phyloP scores from a whole-genome alignment of 1,140 invertebrate species.

The Dufourea novaeangliae region DNA sequence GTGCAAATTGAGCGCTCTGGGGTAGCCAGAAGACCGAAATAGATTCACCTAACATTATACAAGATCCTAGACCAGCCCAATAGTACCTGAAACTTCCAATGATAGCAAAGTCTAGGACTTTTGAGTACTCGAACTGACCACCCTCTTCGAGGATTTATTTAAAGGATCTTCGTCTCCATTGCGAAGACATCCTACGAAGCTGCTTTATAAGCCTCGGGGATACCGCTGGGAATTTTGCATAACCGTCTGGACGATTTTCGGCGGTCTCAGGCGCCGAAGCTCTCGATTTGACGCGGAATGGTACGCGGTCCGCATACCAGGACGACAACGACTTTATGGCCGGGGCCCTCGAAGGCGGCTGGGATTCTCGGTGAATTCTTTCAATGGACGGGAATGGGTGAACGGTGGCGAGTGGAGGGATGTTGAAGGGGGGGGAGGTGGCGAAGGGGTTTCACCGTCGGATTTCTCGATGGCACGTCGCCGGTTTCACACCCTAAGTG shows the following conservation, averaged over 20 bases:
- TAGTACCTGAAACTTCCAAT: too few species aligned
- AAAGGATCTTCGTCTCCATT: too few species aligned
- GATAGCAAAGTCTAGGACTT: too few species aligned
- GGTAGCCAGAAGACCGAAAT: too few species aligned
- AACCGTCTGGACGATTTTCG: neutral
- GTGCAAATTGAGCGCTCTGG: too few species aligned
- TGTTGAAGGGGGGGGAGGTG: neutral
- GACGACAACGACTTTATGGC: conserved; percentile 71
- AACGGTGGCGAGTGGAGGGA: neutral
- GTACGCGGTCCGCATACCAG: conserved; percentile 57
- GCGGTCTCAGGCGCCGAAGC: neutral
- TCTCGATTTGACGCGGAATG: conserved; percentile 23
- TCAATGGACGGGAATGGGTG: conserved; percentile 25
- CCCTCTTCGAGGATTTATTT: too few species aligned
- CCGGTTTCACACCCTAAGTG: conserved; percentile 80
- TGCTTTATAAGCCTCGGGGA: too few species aligned
- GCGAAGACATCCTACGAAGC: too few species aligned
- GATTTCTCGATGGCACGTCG: conserved; percentile 73
- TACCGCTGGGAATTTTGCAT: too few species aligned
- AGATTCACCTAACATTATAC: too few species aligned
- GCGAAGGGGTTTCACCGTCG: conserved; percentile 29
- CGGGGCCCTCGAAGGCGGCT: conserved; percentile 51
- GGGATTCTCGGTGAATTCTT: conserved; percentile 67
- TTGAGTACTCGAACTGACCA: too few species aligned
- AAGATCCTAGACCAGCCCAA: too few species aligned